Base-by-base conservation (phyloP, 1,140 invertebrate genomes). In the Hylaeus anthracinus region DNA sequence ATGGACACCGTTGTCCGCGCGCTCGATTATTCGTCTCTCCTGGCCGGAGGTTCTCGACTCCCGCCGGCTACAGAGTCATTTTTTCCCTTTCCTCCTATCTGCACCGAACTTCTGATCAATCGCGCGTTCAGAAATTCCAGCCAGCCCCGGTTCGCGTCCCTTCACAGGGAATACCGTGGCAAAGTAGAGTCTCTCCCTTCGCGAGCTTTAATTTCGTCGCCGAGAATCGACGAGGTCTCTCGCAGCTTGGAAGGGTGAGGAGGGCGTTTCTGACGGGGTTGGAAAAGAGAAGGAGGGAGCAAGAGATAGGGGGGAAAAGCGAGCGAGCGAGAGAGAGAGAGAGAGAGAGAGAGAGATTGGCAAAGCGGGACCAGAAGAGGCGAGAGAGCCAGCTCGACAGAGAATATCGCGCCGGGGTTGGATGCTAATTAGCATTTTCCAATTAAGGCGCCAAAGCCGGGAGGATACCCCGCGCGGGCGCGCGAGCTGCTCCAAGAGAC, bases 361-460 rank as follows among this genome's bases (percentile, higher is more conserved):
- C 12, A 8, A 26, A n/a, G 56, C 5, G 39, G 8, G 48, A 26
- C 41, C 4, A 2, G 10, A 1, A 15, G 55, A 15, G 9, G 67
- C 56, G 48, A 48, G 6, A 41, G 55, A 60, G 85, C 83, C 67
- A 48, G 84, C 72, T 79, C 81, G 72, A 82, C 86, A 85, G 85
- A 80, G 85, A 86, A 86, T 86, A 86, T 86, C 84, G 80, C 84
- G 58, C 58, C 79, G 72, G 84, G 72, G 85, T 75, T 87, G 86
- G 85, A 87, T 86, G 86, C 83, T 87, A 87, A 88, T 88, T 88
- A 88, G 86, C 86, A 88, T 88, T 88, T 88, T 87, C 86, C 86
- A 87, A 87, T 87, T 87, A 87, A 86, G 82, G 82, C 82, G 78
- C 67, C 79, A 81, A 86, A 86, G 83, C 76, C 81, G 84, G 58